Evolutionary conservation across 35 echinoderm and acorn worm genomes (phyloP).

Genomic region (Lytechinus variegatus): DNA sequence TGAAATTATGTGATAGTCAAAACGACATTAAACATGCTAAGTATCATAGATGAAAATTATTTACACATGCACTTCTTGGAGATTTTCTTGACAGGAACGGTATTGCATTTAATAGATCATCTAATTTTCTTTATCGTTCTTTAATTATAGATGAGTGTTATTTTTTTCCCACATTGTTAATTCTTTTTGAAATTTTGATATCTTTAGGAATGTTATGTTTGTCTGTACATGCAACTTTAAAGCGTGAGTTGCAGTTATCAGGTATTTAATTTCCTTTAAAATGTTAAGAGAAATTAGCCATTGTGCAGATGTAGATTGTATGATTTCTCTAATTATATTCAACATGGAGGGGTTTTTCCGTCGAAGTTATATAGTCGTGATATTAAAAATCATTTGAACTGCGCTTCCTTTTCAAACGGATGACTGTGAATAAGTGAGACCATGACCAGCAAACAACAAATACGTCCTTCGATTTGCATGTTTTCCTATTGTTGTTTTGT

Average conservation of each 20-base stretch:
- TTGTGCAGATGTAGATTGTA: background rate
- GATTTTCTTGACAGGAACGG: too few species aligned
- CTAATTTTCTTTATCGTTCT: too few species aligned
- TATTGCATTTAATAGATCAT: too few species aligned
- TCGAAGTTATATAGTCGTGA: background rate
- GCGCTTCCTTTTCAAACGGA: background rate
- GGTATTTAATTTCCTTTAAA: too few species aligned
- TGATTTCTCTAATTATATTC: background rate
- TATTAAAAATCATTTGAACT: background rate
- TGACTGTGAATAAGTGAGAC: background rate
- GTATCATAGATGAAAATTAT: too few species aligned
- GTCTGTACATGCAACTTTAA: too few species aligned
- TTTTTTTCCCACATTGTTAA: background rate
- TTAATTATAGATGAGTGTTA: background rate
- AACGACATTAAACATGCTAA: too few species aligned
- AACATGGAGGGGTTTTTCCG: background rate
- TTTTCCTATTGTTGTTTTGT: background rate
- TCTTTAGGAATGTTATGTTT: too few species aligned
- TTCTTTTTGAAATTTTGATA: background rate
- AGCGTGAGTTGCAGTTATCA: too few species aligned
- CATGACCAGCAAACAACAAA: constrained; percentile 11
- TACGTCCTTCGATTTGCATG: background rate
- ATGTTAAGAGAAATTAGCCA: too few species aligned
- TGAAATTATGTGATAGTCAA: too few species aligned
- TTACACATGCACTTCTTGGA: too few species aligned